phyloP scores from a whole-genome alignment of 1,140 invertebrate genomes.

The Linepithema humile region DNA sequence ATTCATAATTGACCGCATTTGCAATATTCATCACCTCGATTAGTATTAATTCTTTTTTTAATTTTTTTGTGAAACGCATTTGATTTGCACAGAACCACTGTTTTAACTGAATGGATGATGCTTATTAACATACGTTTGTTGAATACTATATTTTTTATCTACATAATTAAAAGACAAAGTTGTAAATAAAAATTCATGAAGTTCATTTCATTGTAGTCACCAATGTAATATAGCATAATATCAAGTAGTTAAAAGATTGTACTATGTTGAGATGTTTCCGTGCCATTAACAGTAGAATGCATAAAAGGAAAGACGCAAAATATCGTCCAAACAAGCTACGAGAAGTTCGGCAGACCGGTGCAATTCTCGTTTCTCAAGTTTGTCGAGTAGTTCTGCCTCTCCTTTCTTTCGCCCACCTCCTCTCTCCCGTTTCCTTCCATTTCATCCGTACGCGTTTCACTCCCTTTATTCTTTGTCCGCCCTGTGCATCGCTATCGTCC shows the following conservation, averaged over 20 bases:
- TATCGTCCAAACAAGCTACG: neutral
- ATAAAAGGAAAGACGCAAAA: neutral
- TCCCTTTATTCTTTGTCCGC: conserved; percentile 36
- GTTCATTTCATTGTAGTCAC: neutral
- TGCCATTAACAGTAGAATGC: neutral
- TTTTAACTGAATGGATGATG: too few species aligned
- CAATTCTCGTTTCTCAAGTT: conserved; percentile 48
- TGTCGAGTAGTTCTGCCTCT: neutral
- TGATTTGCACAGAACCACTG: neutral
- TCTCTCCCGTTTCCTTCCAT: conserved; percentile 12
- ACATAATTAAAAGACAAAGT: neutral
- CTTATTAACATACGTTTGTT: too few species aligned
- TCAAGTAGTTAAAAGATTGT: neutral
- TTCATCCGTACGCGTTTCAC: conserved; percentile 2
- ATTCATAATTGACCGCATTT: too few species aligned
- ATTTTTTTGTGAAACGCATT: too few species aligned
- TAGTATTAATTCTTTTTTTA: too few species aligned
- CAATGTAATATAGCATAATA: neutral
- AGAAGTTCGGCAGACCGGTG: conserved; percentile 17
- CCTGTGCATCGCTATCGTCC: conserved; percentile 17
- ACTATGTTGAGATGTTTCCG: neutral
- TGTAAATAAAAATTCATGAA: neutral
- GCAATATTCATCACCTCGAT: too few species aligned
- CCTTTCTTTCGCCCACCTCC: neutral
- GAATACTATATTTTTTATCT: neutral